Evolutionary conservation across 2,797 vertebrate species (phyloP).

Genomic region (Alosa sapidissima): DNA sequence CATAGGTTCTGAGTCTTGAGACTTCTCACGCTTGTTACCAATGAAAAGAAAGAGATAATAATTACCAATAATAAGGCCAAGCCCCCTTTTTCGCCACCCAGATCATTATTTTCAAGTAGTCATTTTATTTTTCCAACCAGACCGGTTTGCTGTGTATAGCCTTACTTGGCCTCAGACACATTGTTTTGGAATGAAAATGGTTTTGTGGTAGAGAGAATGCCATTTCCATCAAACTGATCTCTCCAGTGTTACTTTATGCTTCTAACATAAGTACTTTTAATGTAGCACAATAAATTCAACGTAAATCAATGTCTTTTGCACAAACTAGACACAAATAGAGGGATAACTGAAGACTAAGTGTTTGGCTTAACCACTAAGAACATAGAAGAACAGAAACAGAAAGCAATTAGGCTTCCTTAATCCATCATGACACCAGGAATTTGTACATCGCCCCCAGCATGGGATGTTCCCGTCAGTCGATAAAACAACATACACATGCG

Average conservation of each 20-base stretch:
- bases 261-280: neutral
- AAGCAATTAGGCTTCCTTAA: neutral
- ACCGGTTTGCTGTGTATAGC: neutral
- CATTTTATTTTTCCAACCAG: neutral
- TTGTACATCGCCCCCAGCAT: neutral
- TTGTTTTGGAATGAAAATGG: too few relatives aligned
- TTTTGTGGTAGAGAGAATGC: too few relatives aligned
- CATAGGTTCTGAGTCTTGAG: neutral
- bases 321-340: neutral
- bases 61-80: neutral
- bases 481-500: neutral
- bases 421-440: neutral
- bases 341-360: neutral
- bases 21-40: neutral
- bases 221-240: too few relatives aligned
- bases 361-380: neutral
- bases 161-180: too few relatives aligned
- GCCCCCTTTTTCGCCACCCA: neutral
- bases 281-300: neutral
- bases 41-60: neutral
- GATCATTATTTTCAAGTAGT: neutral
- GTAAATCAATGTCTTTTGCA: neutral
- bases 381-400: neutral
- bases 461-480: neutral
- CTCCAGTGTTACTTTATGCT: too few relatives aligned